Evolutionary conservation across 2,113 vertebrate genomes (phyloP).

Genomic region (Callionymus lyra): DNA sequence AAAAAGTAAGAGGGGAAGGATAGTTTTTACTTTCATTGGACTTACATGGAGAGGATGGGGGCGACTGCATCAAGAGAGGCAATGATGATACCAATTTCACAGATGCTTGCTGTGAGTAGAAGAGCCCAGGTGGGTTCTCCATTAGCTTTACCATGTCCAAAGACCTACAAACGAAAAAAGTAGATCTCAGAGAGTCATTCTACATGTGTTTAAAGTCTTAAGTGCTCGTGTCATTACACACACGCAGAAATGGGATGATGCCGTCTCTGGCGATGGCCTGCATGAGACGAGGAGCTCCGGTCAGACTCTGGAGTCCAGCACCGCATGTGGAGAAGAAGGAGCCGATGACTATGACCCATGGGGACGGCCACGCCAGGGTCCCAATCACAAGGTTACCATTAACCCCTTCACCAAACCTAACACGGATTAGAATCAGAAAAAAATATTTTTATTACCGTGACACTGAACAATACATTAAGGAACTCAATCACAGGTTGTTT

Average conservation of each 20-base stretch:
- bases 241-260: slow-evolving; percentile 91
- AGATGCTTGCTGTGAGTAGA: slow-evolving; percentile 89
- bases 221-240: slow-evolving; percentile 42
- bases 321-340: slow-evolving; percentile 97
- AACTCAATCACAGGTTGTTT: no score
- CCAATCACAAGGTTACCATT: slow-evolving; percentile 92
- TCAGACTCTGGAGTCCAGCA: slow-evolving; percentile 92
- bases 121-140: slow-evolving; percentile 97
- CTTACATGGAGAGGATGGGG: slow-evolving; percentile 95
- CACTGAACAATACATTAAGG: no score
- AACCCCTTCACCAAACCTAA: slow-evolving; percentile 92
- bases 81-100: slow-evolving; percentile 96
- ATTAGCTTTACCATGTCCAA: slow-evolving; percentile 93
- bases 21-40: not conserved
- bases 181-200: no score
- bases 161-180: slow-evolving; percentile 71
- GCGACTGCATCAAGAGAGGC: slow-evolving; percentile 94
- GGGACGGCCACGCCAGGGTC: slow-evolving; percentile 89
- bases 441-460: not conserved
- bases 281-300: slow-evolving; percentile 87
- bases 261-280: slow-evolving; percentile 92
- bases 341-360: slow-evolving; percentile 96
- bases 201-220: no score
- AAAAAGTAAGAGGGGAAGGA: not conserved
- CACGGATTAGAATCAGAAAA: not conserved